These are phyloP conservation scores for Allygus modestus DNA, from an alignment of 2,888 invertebrate genomes.

Conservation along the genomic window DNA sequence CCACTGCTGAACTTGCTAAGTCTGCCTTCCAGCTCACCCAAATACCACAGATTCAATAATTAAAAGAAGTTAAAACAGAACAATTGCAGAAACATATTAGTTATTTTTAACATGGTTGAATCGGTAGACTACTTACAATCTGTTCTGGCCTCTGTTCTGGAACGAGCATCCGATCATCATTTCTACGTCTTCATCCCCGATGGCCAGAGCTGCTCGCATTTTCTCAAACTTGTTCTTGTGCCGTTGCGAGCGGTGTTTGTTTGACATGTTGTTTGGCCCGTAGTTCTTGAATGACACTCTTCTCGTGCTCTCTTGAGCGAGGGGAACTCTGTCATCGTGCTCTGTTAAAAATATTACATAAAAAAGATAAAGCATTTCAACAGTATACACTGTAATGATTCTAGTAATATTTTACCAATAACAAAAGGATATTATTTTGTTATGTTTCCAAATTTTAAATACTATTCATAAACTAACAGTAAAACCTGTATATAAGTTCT, in stretches of 20 bases:
- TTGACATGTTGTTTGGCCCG: conserved; percentile 64
- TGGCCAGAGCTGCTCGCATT: conserved; percentile 75
- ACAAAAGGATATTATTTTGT: too few species aligned
- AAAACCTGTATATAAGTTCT: too few species aligned
- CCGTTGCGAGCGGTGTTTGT: conserved; percentile 71
- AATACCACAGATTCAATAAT: too few species aligned
- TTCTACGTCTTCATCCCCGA: conserved; percentile 82
- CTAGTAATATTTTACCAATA: too few species aligned
- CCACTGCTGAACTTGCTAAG: too few species aligned
- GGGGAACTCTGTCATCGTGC: conserved; percentile 57
- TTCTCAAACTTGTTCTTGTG: conserved; percentile 75
- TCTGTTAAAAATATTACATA: conserved; percentile 34
- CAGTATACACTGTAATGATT: too few species aligned
- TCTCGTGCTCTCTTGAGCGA: conserved; percentile 61
- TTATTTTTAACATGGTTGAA: too few species aligned
- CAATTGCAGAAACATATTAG: too few species aligned
- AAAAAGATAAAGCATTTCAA: neutral
- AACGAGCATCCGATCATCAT: conserved; percentile 75
- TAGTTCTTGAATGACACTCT: conserved; percentile 67
- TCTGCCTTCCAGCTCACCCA: too few species aligned
- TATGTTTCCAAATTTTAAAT: too few species aligned
- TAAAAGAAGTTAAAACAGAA: too few species aligned
- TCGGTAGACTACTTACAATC: conserved; percentile 55
- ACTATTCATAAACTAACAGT: too few species aligned
- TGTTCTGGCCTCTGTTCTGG: conserved; percentile 66